Conservation (phyloP, 2,888 invertebrate genomes). For the Podotricha telesiphe region DNA sequence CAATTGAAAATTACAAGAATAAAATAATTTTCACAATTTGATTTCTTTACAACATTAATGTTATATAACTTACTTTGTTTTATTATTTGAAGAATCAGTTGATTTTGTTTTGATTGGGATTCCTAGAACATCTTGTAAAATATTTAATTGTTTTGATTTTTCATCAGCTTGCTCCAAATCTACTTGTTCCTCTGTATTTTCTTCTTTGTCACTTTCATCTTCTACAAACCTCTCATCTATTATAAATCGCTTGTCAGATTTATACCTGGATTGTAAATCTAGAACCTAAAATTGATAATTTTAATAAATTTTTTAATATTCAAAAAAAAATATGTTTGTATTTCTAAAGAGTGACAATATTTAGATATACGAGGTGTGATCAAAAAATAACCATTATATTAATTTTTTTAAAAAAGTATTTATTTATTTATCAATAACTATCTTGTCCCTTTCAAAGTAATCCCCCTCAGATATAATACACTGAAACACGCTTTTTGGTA, state of each 20-base stretch:
- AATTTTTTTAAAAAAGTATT: no score
- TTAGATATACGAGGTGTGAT: no score
- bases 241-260: slow-evolving; percentile 90
- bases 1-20: slow-evolving; percentile 42
- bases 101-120: slow-evolving; percentile 63
- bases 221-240: slow-evolving; percentile 89
- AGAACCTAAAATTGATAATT: slow-evolving; percentile 76
- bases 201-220: slow-evolving; percentile 57
- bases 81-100: slow-evolving; percentile 49
- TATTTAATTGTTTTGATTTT: slow-evolving; percentile 80
- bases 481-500: no score
- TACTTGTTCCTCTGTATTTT: slow-evolving; percentile 64
- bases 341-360: no score
- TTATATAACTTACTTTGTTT: slow-evolving; percentile 63
- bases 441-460: no score
- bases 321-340: no score
- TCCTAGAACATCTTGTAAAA: slow-evolving; percentile 83
- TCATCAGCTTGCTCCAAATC: slow-evolving; percentile 72
- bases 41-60: neutral
- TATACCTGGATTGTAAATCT: slow-evolving; percentile 88
- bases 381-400: no score
- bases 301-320: neutral
- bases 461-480: no score
- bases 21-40: neutral
- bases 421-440: no score